phyloP scores from a whole-genome alignment of 2,113 vertebrate species.

The Phaethornis superciliosus region DNA sequence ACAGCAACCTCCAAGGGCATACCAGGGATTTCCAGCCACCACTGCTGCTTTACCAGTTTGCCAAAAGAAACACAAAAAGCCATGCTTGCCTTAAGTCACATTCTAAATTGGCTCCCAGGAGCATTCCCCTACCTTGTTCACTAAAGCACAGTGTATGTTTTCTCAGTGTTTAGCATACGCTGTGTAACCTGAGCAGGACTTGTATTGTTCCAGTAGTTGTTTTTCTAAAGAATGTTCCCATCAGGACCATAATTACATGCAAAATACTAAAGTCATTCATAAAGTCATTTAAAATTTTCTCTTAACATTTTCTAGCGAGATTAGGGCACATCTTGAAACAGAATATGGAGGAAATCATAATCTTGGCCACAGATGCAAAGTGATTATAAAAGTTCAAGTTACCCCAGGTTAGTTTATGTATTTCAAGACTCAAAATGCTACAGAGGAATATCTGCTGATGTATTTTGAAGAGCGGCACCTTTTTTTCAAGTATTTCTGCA shows the following conservation, averaged over 20 bases:
- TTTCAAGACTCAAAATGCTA: not conserved
- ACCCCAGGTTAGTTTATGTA: not conserved
- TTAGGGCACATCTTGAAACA: not conserved
- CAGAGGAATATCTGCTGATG: not conserved
- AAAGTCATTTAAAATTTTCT: conserved; percentile 56
- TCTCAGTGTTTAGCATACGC: conserved; percentile 88
- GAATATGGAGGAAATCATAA: not conserved
- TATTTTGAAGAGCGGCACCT: not conserved
- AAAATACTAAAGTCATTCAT: conserved; percentile 82
- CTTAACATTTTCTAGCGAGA: not conserved
- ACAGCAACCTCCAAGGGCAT: conserved; percentile 59
- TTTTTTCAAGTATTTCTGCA: conserved; percentile 59
- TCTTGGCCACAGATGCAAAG: not conserved
- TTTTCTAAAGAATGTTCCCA: conserved; percentile 85
- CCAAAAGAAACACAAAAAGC: conserved; percentile 80
- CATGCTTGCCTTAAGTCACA: conserved; percentile 88
- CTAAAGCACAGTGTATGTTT: conserved; percentile 87
- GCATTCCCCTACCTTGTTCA: conserved; percentile 89
- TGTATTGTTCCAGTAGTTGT: conserved; percentile 76
- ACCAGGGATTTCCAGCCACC: conserved; percentile 72
- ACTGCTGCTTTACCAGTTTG: conserved; percentile 73
- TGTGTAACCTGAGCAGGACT: conserved; percentile 85
- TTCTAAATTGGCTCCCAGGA: conserved; percentile 95
- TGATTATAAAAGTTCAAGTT: conserved; percentile 12
- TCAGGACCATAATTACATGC: conserved; percentile 88